These are phyloP conservation scores for Sinocyclocheilus rhinocerous DNA, from an alignment of 2,113 vertebrate genomes.

Conservation along the genomic window DNA sequence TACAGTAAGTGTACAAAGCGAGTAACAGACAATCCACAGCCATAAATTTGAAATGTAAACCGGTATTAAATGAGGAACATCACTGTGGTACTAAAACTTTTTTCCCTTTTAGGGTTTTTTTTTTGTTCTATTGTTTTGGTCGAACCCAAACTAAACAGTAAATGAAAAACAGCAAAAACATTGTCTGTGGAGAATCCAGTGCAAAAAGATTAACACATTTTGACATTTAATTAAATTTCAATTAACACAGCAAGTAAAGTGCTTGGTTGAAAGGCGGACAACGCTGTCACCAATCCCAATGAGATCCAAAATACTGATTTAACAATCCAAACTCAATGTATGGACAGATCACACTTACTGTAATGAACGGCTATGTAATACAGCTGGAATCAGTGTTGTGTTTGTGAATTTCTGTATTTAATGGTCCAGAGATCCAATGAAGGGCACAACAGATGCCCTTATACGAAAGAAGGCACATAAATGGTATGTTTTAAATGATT, in stretches of 20 bases:
- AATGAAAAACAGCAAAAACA: constrained; percentile 65
- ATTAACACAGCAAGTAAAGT: constrained; percentile 86
- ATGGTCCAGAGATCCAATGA: constrained; percentile 1
- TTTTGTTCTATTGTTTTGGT: background rate
- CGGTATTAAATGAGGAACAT: constrained; percentile 72
- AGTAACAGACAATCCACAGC: constrained; percentile 73
- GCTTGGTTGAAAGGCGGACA: constrained; percentile 80
- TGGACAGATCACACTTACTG: background rate
- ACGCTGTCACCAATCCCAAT: constrained; percentile 25
- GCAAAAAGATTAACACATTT: constrained; percentile 65
- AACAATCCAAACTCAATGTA: background rate
- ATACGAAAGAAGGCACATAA: constrained; percentile 19
- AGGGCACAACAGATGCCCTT: background rate
- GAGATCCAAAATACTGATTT: constrained; percentile 53
- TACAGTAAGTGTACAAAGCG: constrained; percentile 53
- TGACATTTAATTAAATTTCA: constrained; percentile 67
- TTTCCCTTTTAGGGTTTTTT: constrained; percentile 45
- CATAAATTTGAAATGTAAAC: constrained; percentile 61
- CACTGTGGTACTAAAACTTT: constrained; percentile 72
- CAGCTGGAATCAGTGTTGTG: background rate
- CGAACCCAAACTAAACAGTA: constrained; percentile 16
- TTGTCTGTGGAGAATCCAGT: constrained; percentile 87
- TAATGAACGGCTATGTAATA: constrained; percentile 11
- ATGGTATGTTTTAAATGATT: background rate
- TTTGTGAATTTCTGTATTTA: background rate